Conservation (phyloP, 2,888 invertebrate genomes). For the Ceratothoa steindachneri region DNA sequence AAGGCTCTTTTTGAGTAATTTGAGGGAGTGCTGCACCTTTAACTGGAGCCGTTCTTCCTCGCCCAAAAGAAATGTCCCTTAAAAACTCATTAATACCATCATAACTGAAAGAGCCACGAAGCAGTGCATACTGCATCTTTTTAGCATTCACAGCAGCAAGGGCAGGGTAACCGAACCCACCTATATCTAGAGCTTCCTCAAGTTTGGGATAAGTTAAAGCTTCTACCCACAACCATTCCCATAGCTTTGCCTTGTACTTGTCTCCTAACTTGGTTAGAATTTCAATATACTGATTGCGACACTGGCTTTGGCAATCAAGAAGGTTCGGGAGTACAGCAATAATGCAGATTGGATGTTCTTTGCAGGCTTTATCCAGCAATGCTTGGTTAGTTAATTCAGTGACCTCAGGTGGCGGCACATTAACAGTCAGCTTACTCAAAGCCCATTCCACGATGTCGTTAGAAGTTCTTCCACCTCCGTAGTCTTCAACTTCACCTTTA, state of each 20-base stretch:
- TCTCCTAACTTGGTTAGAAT: conserved; percentile 72
- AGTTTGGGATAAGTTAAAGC: conserved; percentile 77
- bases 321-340: conserved; percentile 90
- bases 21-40: conserved; percentile 75
- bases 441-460: conserved; percentile 88
- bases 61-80: conserved; percentile 80
- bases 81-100: conserved; percentile 94
- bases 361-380: conserved; percentile 70
- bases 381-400: conserved; percentile 59
- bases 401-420: conserved; percentile 84
- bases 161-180: conserved; percentile 98
- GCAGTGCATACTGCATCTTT: conserved; percentile 91
- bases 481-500: conserved; percentile 62
- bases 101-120: conserved; percentile 88
- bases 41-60: conserved; percentile 84
- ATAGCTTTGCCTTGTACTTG: conserved; percentile 83
- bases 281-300: conserved; percentile 79
- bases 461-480: conserved; percentile 86
- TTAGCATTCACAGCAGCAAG: conserved; percentile 94
- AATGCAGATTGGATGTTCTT: conserved; percentile 82
- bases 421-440: conserved; percentile 77
- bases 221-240: conserved; percentile 88
- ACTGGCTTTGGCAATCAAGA: conserved; percentile 88
- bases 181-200: conserved; percentile 87
- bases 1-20: conserved; percentile 65